Conservation (phyloP, 2,113 vertebrate species). For the Anoplopoma fimbria region DNA sequence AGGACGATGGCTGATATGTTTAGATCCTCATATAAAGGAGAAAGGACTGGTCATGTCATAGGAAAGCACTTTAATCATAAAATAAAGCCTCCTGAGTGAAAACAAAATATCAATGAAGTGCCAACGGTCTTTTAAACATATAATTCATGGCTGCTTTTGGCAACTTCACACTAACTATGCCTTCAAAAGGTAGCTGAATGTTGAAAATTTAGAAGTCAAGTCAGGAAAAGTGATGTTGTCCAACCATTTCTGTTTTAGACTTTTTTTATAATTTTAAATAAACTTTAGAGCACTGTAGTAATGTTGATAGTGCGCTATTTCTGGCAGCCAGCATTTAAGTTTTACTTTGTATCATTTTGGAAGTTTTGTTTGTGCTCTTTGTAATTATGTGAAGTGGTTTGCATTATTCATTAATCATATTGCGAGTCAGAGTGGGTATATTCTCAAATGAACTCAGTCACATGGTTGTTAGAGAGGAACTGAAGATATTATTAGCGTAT, state of each 20-base stretch:
- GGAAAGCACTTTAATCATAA: background rate
- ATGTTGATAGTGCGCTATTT: background rate
- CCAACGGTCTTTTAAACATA: background rate
- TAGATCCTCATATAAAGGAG: background rate
- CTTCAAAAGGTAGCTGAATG: background rate
- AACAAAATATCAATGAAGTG: background rate
- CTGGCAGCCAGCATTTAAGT: background rate
- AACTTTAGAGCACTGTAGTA: background rate
- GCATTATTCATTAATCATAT: background rate
- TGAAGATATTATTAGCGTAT: background rate
- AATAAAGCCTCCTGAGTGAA: background rate
- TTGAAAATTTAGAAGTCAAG: background rate
- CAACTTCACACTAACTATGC: background rate
- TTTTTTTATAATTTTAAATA: background rate
- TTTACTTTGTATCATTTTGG: background rate
- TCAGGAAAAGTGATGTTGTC: background rate
- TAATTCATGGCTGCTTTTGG: background rate
- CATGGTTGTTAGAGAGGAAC: background rate
- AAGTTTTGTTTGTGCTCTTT: background rate
- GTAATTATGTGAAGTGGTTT: slow-evolving; percentile 24
- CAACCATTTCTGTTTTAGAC: background rate
- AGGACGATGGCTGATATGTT: background rate
- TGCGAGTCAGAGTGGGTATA: background rate
- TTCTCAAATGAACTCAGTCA: slow-evolving; percentile 1
- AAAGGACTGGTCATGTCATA: background rate